Evolutionary conservation across 2,888 invertebrate genomes (phyloP).

Genomic region (Synanthedon formicaeformis): DNA sequence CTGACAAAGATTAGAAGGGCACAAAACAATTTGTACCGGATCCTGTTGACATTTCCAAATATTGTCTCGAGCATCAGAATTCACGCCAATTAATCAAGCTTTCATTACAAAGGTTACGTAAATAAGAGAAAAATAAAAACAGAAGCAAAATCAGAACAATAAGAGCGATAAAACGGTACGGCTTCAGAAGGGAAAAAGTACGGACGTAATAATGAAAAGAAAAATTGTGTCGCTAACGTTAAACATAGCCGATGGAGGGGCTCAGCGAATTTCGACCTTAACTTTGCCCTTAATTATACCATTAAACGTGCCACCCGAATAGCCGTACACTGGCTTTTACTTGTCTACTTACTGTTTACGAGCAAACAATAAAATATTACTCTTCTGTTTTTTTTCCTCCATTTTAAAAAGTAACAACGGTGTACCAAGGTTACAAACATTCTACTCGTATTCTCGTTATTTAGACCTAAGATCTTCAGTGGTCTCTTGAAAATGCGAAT

Average conservation of each 20-base stretch:
- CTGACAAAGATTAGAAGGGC: background rate
- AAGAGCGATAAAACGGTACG: conserved; percentile 20
- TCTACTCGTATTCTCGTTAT: too few species aligned
- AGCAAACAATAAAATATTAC: conserved; percentile 7
- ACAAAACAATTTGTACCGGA: background rate
- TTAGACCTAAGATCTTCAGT: too few species aligned
- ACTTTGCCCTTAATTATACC: conserved; percentile 24
- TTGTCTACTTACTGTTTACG: conserved; percentile 11
- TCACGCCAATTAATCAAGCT: background rate
- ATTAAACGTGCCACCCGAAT: conserved; percentile 18
- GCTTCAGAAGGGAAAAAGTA: conserved; percentile 2
- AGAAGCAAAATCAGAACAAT: conserved; percentile 12
- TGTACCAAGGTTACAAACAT: too few species aligned
- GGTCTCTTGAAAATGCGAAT: too few species aligned
- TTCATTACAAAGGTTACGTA: background rate
- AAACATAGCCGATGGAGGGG: conserved; percentile 17
- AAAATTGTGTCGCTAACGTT: conserved; percentile 22
- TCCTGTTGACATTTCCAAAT: background rate
- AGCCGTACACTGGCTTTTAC: conserved; percentile 14
- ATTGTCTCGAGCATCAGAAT: background rate
- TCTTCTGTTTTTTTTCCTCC: background rate
- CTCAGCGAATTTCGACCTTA: background rate
- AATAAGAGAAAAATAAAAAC: conserved; percentile 3
- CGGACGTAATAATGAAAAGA: conserved; percentile 18
- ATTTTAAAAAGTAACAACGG: background rate